phyloP scores from a whole-genome alignment of 1,140 invertebrate species.

The Brachionus rubens region DNA sequence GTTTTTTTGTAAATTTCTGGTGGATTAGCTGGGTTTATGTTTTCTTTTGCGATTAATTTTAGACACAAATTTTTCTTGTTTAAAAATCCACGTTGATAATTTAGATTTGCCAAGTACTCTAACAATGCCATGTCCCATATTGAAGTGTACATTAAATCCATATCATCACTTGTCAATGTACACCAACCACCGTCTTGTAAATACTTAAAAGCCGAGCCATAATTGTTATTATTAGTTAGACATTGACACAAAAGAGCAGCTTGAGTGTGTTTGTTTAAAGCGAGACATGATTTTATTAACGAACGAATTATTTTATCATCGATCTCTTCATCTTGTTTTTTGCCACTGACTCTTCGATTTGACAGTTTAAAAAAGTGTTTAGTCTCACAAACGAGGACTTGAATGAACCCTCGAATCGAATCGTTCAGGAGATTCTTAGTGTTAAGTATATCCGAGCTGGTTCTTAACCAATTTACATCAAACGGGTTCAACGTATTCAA shows the following conservation, averaged over 20 bases:
- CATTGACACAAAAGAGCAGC: constrained; percentile 33
- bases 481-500: not conserved
- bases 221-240: constrained; percentile 14
- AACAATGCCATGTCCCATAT: constrained; percentile 30
- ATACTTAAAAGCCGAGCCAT: constrained; percentile 36
- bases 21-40: constrained; percentile 16
- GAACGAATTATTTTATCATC: constrained; percentile 31
- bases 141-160: constrained; percentile 17
- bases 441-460: not conserved
- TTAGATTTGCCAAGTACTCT: constrained; percentile 28
- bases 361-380: not conserved
- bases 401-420: not conserved
- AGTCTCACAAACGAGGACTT: constrained; percentile 8
- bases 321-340: not conserved
- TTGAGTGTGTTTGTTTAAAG: constrained; percentile 39
- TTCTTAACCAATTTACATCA: constrained; percentile 14
- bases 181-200: constrained; percentile 7
- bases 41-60: constrained; percentile 12
- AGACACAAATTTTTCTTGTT: constrained; percentile 21
- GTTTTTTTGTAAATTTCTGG: constrained; percentile 3
- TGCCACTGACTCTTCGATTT: not conserved
- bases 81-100: constrained; percentile 31
- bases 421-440: not conserved
- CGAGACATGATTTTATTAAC: constrained; percentile 4
- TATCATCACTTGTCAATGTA: constrained; percentile 1